Percentiles rank a stretch among this genome's conserved stretches.
These are phyloP conservation scores for Pitangus sulphuratus DNA, from an alignment of 2,797 vertebrate genomes.

Conservation along the genomic window DNA sequence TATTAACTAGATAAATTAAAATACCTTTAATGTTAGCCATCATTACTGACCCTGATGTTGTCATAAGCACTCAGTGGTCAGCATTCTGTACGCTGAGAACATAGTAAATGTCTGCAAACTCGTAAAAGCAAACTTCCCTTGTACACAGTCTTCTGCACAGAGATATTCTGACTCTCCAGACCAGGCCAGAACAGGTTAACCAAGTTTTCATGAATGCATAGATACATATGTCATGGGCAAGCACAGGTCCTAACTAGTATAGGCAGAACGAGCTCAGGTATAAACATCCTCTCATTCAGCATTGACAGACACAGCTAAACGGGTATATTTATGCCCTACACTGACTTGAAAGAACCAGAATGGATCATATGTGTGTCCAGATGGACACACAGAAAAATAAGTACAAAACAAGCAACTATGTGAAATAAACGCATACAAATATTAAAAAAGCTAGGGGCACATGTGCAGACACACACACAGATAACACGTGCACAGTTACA, in stretches of 20 bases:
- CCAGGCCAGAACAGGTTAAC: background rate
- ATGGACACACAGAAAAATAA: background rate
- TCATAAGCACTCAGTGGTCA: background rate
- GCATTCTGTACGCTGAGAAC: background rate
- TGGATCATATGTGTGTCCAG: background rate
- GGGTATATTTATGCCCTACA: background rate
- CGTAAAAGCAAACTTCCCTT: background rate
- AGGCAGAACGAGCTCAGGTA: background rate
- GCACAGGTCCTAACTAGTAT: background rate
- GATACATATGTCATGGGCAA: background rate
- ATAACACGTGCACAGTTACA: background rate
- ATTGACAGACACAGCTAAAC: background rate
- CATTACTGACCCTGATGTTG: background rate
- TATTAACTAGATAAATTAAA: background rate
- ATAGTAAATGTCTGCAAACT: background rate
- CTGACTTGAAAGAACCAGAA: background rate
- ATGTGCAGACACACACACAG: fast-evolving
- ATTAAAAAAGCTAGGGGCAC: background rate
- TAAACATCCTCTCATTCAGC: background rate
- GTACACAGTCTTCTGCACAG: background rate
- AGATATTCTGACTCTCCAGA: background rate
- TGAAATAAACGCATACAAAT: background rate
- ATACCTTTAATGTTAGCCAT: background rate
- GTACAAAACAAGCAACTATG: background rate
- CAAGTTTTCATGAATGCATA: background rate